These are phyloP conservation scores for Ladona fulva DNA, from an alignment of 1,140 invertebrate species.

Conservation along the genomic window DNA sequence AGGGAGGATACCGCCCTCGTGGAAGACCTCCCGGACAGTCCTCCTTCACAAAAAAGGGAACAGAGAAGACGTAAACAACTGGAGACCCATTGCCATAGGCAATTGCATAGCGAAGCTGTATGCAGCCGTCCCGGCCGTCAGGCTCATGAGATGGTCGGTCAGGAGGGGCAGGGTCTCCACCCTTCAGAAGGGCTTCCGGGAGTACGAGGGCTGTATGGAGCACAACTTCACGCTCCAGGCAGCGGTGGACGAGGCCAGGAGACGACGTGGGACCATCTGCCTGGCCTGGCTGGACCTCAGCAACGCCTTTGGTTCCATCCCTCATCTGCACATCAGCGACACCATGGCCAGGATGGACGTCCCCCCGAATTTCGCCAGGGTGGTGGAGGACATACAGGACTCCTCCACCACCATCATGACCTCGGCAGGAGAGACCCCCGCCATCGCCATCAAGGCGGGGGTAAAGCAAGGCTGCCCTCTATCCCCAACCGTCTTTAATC, in stretches of 20 bases:
- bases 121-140: slow-evolving; percentile 23
- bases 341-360: too few species aligned
- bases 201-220: slow-evolving; percentile 23
- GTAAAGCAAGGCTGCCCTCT: slow-evolving; percentile 31
- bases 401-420: too few species aligned
- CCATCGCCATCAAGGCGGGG: too few species aligned
- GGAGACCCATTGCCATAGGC: slow-evolving; percentile 31
- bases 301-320: too few species aligned
- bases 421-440: too few species aligned
- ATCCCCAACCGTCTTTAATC: slow-evolving; percentile 29
- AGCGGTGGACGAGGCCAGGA: too few species aligned
- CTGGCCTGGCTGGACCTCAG: too few species aligned
- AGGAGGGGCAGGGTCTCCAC: not conserved
- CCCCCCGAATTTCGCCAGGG: slow-evolving; percentile 26
- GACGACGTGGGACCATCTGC: too few species aligned
- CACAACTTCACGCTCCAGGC: too few species aligned
- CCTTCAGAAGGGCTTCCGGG: slow-evolving; percentile 23
- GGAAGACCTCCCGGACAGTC: too few species aligned
- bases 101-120: slow-evolving; percentile 32
- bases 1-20: slow-evolving; percentile 14
- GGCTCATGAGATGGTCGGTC: slow-evolving; percentile 17
- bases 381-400: too few species aligned
- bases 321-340: too few species aligned
- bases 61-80: slow-evolving; percentile 27
- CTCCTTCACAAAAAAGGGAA: slow-evolving; percentile 31